phyloP scores from a whole-genome alignment of 2,797 vertebrate genomes.

The Gallinago stenura region DNA sequence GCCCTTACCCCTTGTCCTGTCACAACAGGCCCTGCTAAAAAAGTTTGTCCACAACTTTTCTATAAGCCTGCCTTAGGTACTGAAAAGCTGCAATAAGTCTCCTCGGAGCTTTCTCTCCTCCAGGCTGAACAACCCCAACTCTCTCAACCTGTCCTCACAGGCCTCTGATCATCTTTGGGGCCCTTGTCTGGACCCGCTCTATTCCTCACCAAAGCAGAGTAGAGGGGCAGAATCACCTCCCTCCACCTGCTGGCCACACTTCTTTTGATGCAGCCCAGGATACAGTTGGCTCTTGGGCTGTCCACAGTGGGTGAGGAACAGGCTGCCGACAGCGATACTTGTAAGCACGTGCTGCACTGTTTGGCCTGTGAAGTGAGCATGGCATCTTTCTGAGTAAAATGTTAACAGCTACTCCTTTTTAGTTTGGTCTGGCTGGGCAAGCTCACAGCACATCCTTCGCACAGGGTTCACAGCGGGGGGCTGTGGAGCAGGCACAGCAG shows the following conservation, averaged over 20 bases:
- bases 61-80: neutral
- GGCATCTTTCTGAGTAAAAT: neutral
- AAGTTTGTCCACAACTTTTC: neutral
- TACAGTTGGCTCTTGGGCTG: neutral
- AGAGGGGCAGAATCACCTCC: neutral
- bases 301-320: neutral
- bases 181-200: neutral
- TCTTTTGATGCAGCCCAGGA: neutral
- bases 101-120: neutral
- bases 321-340: neutral
- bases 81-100: neutral
- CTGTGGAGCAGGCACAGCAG: neutral
- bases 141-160: neutral
- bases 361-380: neutral
- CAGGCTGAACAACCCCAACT: neutral
- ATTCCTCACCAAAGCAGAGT: neutral
- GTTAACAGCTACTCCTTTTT: neutral
- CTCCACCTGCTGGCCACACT: neutral
- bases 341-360: accelerated
- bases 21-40: neutral
- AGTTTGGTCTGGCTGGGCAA: neutral
- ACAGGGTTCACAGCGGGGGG: accelerated
- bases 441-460: neutral
- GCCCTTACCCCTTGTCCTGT: neutral
- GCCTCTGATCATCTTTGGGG: neutral